Evolutionary conservation across 2,888 invertebrate genomes (phyloP).

Genomic region (Parthenolecanium corni): DNA sequence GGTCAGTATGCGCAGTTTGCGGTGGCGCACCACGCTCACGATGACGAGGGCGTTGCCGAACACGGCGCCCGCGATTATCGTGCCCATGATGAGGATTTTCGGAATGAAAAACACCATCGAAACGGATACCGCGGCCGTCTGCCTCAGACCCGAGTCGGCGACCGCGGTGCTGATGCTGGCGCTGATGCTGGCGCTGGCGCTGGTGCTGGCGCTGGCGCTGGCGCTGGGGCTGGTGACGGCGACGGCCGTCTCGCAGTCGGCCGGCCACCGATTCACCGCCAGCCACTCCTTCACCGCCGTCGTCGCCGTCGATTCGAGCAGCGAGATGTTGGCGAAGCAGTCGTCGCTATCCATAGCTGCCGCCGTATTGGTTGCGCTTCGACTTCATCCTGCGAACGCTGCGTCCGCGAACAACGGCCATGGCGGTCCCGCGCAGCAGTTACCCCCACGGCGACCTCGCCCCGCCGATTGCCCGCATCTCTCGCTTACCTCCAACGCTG

Average conservation of each 20-base stretch:
- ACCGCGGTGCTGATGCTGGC: conserved; percentile 14
- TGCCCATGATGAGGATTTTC: conserved; percentile 67
- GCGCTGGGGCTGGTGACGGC: not conserved
- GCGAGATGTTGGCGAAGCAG: too few species aligned
- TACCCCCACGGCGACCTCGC: too few species aligned
- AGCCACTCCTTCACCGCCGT: too few species aligned
- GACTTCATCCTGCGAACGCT: too few species aligned
- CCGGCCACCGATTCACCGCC: too few species aligned
- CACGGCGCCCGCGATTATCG: conserved; percentile 78
- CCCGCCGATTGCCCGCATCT: too few species aligned
- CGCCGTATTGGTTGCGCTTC: too few species aligned
- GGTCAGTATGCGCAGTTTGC: conserved; percentile 74
- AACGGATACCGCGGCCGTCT: conserved; percentile 39
- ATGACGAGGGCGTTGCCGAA: conserved; percentile 87
- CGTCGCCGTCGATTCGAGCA: too few species aligned
- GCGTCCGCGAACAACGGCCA: too few species aligned
- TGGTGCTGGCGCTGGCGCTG: not conserved
- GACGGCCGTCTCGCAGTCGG: not conserved
- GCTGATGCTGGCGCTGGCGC: not conserved
- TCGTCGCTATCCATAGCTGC: too few species aligned
- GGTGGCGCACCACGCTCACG: conserved; percentile 66
- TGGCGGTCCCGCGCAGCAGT: too few species aligned
- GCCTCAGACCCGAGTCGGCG: not conserved
- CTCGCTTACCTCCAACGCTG: too few species aligned
- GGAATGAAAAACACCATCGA: conserved; percentile 45